Conservation (phyloP, 2,888 invertebrate species). For the Nysson spinosus region DNA sequence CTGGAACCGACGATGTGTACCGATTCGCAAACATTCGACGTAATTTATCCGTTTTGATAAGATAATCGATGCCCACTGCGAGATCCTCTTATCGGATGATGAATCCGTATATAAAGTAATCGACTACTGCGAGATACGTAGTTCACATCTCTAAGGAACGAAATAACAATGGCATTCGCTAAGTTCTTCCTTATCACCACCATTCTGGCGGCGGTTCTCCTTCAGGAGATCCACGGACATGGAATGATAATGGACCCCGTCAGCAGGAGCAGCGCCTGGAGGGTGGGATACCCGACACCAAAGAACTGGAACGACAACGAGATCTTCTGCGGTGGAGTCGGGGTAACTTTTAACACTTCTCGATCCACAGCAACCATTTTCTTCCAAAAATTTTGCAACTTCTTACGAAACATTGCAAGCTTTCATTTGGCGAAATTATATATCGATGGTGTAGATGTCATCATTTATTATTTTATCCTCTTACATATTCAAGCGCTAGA, state of each 20-base stretch:
- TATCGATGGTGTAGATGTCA: no score
- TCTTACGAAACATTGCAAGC: no score
- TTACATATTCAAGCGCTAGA: no score
- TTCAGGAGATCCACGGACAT: slow-evolving; percentile 74
- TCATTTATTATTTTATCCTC: no score
- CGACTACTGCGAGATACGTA: not conserved
- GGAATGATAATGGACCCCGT: slow-evolving; percentile 80
- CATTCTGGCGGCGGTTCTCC: slow-evolving; percentile 10
- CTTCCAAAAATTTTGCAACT: no score
- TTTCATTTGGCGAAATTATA: no score
- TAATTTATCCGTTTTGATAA: slow-evolving; percentile 35
- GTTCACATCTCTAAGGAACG: not conserved
- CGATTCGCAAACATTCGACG: no score
- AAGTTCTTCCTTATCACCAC: slow-evolving; percentile 16
- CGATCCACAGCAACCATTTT: no score
- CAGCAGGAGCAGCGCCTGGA: slow-evolving; percentile 80
- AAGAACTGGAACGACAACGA: slow-evolving; percentile 79
- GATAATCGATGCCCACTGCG: slow-evolving; percentile 22
- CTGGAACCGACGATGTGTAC: no score
- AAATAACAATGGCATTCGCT: slow-evolving; percentile 28
- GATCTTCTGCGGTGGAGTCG: slow-evolving; percentile 79
- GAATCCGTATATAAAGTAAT: slow-evolving; percentile 29
- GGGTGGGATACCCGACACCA: slow-evolving; percentile 77
- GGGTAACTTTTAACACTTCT: not conserved
- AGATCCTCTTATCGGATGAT: no score